Conservation (phyloP, 2,113 vertebrate genomes). For the Ophiodon elongatus region DNA sequence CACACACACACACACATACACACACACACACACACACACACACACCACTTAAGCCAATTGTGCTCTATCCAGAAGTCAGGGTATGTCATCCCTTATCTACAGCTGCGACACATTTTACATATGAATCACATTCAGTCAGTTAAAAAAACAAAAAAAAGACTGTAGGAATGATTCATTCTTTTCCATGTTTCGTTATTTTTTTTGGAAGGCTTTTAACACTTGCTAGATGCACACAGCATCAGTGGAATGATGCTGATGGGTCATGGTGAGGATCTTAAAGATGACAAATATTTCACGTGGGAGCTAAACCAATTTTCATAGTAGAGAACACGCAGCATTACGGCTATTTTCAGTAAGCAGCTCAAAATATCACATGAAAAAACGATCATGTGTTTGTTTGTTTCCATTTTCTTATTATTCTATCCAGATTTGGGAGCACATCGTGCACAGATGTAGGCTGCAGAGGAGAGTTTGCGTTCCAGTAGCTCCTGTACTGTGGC, state of each 20-base stretch:
- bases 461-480: conserved; percentile 43
- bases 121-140: conserved; percentile 32
- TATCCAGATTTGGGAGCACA: not conserved
- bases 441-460: conserved; percentile 12
- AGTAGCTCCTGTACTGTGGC: conserved; percentile 41
- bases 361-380: conserved; percentile 15
- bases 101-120: conserved; percentile 45
- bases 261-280: conserved; percentile 45
- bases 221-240: conserved; percentile 23
- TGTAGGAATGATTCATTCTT: conserved; percentile 17
- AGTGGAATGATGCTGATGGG: conserved; percentile 39
- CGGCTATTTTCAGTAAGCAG: conserved; percentile 28
- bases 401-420: not conserved
- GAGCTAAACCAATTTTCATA: conserved; percentile 49
- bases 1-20: conserved; percentile 18
- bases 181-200: conserved; percentile 22
- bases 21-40: conserved; percentile 16
- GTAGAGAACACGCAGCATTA: not conserved
- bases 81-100: conserved; percentile 58
- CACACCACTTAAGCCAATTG: conserved; percentile 56
- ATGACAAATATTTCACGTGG: conserved; percentile 53
- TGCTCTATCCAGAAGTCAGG: conserved; percentile 41
- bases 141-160: conserved; percentile 1
- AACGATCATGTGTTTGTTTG: conserved; percentile 6
- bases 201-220: conserved; percentile 41